phyloP scores from a whole-genome alignment of 2,888 invertebrate genomes.

The Agrochola lota region DNA sequence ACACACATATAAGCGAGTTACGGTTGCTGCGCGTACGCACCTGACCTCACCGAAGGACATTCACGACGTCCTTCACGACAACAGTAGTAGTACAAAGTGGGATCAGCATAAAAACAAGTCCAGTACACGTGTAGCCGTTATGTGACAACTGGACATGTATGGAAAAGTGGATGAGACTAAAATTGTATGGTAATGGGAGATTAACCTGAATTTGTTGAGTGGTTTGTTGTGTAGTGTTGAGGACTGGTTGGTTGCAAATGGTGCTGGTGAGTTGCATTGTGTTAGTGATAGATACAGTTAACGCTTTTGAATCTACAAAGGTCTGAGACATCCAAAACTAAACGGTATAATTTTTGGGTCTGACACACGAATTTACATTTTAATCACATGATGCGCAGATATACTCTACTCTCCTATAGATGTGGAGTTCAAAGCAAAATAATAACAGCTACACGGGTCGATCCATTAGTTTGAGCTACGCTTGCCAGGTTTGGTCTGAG shows the following conservation, averaged over 20 bases:
- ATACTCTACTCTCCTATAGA: no score
- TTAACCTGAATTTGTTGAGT: slow-evolving; percentile 53
- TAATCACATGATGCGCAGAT: no score
- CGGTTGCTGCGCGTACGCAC: slow-evolving; percentile 23
- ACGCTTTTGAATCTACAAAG: background rate
- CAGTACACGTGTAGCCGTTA: slow-evolving; percentile 55
- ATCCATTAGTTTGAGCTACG: no score
- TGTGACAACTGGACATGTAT: slow-evolving; percentile 39
- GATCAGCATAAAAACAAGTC: slow-evolving; percentile 48
- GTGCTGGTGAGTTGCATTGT: background rate
- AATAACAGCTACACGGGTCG: no score
- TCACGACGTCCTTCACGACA: slow-evolving; percentile 48
- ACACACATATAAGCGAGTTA: background rate
- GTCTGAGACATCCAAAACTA: background rate
- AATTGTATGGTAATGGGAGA: slow-evolving; percentile 62
- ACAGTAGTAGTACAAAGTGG: slow-evolving; percentile 48
- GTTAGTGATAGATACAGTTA: slow-evolving; percentile 22
- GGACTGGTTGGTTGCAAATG: background rate
- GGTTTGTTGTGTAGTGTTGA: slow-evolving; percentile 18
- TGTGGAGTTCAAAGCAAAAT: no score
- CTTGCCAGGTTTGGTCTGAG: no score
- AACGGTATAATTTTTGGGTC: background rate
- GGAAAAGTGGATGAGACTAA: slow-evolving; percentile 54
- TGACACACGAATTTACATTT: background rate
- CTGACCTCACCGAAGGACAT: slow-evolving; percentile 53